Evolutionary conservation across 2,888 invertebrate genomes (phyloP).

Genomic region (Thera britannica): DNA sequence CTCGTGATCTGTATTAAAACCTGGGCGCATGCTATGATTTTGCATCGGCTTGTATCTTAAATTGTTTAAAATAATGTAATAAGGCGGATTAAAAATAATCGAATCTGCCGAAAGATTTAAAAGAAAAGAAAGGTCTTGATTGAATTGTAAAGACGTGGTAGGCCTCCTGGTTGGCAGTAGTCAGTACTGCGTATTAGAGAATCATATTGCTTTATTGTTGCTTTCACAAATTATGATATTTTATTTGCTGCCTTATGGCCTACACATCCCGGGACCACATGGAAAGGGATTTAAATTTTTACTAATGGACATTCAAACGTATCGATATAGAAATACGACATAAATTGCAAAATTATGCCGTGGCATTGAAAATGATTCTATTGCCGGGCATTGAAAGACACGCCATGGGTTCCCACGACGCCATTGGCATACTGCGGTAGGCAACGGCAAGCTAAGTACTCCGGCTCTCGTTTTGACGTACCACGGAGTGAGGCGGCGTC

Average conservation of each 20-base stretch:
- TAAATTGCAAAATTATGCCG: too few relatives aligned
- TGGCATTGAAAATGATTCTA: too few relatives aligned
- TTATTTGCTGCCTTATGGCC: constrained; percentile 13
- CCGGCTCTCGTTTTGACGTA: too few relatives aligned
- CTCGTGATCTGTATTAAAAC: constrained; percentile 20
- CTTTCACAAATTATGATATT: constrained; percentile 18
- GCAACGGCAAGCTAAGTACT: too few relatives aligned
- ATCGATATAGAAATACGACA: too few relatives aligned
- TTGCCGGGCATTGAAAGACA: too few relatives aligned
- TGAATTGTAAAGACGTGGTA: background rate
- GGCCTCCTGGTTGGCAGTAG: constrained; percentile 9
- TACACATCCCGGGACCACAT: too few relatives aligned
- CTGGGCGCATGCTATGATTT: background rate
- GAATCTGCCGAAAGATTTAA: background rate
- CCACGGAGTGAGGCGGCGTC: too few relatives aligned
- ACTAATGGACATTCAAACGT: too few relatives aligned
- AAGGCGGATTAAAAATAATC: background rate
- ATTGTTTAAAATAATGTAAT: background rate
- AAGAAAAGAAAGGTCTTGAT: background rate
- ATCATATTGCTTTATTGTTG: constrained; percentile 10
- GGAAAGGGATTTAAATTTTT: too few relatives aligned
- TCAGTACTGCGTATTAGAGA: constrained; percentile 1
- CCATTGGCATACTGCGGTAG: too few relatives aligned
- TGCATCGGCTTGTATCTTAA: background rate
- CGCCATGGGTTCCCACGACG: too few relatives aligned